Evolutionary conservation across 1,140 invertebrate genomes (phyloP).

Genomic region (Phenacoccus solenopsis): DNA sequence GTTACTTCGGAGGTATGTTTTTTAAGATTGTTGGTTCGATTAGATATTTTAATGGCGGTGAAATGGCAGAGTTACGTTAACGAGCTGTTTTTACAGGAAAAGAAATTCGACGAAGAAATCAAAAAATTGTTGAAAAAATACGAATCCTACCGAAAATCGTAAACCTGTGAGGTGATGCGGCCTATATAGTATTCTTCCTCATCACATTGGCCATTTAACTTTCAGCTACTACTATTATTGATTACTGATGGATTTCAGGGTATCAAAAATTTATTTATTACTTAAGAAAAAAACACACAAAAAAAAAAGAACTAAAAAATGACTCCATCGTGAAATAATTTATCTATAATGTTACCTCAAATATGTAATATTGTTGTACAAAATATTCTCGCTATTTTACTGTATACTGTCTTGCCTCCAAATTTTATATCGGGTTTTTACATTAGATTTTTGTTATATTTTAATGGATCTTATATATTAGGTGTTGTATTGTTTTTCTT

Average conservation of each 20-base stretch:
- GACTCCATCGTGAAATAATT: too few species aligned
- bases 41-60: neutral
- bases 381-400: too few species aligned
- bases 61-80: neutral
- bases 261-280: neutral
- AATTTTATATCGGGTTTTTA: neutral
- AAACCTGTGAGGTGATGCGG: neutral
- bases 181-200: neutral
- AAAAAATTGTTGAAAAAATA: constrained; percentile 20
- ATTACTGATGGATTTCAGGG: neutral
- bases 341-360: neutral
- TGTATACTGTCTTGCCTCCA: neutral
- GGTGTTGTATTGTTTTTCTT: too few species aligned
- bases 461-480: neutral
- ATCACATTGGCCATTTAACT: neutral
- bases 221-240: neutral
- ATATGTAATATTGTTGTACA: neutral
- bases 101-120: constrained; percentile 21
- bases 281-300: too few species aligned
- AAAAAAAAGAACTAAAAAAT: too few species aligned
- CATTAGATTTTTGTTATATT: neutral
- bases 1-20: constrained; percentile 24
- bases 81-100: constrained; percentile 11
- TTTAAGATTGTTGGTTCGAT: neutral
- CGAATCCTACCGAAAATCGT: constrained; percentile 25